Percentiles rank a stretch among this genome's conserved stretches.
Evolutionary conservation across 1,140 invertebrate species (phyloP).

Genomic region (Heliconius congener): DNA sequence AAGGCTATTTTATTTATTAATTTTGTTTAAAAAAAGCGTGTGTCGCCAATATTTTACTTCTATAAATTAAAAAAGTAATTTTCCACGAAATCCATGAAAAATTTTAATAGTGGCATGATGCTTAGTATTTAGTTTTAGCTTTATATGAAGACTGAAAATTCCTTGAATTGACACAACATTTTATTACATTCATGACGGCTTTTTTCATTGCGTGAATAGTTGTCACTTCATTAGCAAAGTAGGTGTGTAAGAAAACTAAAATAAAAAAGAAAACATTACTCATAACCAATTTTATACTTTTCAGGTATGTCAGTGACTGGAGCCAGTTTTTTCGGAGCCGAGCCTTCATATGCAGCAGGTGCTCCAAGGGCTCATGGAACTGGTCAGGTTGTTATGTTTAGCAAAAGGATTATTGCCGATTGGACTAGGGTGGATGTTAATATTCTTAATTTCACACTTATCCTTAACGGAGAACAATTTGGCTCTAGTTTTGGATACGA

Average conservation of each 20-base stretch:
- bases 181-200: background rate
- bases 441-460: slow-evolving; percentile 84
- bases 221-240: background rate
- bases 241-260: background rate
- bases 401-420: slow-evolving; percentile 81
- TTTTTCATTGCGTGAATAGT: background rate
- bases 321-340: slow-evolving; percentile 87
- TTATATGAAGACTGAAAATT: too few species aligned
- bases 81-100: too few species aligned
- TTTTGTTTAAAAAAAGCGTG: too few species aligned
- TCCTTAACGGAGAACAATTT: slow-evolving; percentile 91
- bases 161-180: background rate
- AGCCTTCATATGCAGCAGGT: slow-evolving; percentile 89
- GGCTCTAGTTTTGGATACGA: slow-evolving; percentile 95
- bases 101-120: background rate
- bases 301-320: slow-evolving; percentile 93
- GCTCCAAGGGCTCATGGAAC: slow-evolving; percentile 92
- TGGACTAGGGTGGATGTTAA: slow-evolving; percentile 78
- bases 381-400: slow-evolving; percentile 93
- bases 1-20: background rate
- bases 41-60: too few species aligned
- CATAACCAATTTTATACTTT: slow-evolving; percentile 42
- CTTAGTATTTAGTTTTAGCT: background rate
- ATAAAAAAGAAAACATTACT: background rate
- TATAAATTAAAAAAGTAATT: too few species aligned